Conservation (phyloP, 2,888 invertebrate genomes). For the Lasioglossum marginatum region DNA sequence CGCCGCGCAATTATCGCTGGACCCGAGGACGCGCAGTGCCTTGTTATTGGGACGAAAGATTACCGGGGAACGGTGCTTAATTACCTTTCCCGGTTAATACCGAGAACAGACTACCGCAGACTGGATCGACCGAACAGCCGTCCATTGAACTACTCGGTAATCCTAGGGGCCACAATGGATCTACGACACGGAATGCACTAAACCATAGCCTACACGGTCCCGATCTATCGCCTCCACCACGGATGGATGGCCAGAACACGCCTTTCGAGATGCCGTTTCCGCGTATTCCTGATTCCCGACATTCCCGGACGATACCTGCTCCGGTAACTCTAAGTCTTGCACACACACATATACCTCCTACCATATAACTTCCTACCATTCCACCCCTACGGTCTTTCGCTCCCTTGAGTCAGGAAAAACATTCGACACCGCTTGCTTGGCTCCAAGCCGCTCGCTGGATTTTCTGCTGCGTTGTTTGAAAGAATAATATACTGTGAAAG, state of each 20-base stretch:
- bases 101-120: conserved; percentile 42
- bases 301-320: conserved; percentile 14
- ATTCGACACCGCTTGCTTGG: not conserved
- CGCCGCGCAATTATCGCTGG: not conserved
- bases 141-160: conserved; percentile 70
- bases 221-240: conserved; percentile 63
- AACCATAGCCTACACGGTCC: conserved; percentile 64
- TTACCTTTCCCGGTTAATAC: conserved; percentile 63
- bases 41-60: conserved; percentile 60
- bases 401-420: conserved; percentile 1
- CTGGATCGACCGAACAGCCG: conserved; percentile 53
- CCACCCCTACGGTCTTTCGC: not conserved
- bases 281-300: conserved; percentile 38
- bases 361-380: not conserved
- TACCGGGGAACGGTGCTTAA: conserved; percentile 66
- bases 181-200: conserved; percentile 71
- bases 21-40: not conserved
- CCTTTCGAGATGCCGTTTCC: conserved; percentile 62
- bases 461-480: not conserved
- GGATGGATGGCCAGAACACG: conserved; percentile 59
- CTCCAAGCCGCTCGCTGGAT: not conserved
- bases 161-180: conserved; percentile 71
- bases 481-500: conserved; percentile 5
- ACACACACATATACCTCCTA: too few relatives aligned
- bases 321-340: not conserved